Base-by-base conservation (phyloP, 1,140 invertebrate species). In the Tetranychus cinnabarinus region DNA sequence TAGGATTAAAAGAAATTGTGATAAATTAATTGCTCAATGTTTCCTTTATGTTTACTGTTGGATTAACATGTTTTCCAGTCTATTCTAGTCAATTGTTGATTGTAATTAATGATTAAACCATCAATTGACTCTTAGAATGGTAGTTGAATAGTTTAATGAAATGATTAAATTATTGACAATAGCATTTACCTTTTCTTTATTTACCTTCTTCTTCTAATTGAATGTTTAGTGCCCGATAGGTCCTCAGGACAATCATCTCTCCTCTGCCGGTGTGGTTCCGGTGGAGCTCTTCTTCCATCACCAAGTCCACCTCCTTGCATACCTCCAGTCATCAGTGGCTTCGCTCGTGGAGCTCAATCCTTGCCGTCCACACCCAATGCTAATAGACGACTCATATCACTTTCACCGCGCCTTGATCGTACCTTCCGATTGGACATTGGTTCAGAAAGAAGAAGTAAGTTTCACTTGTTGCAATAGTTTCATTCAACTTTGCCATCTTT, bases 341-440 rank as follows among this genome's bases (percentile, higher is more conserved):
- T 42, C 48, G 23, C 55, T 31, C 62, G 62, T 45, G 62, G 50
- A 35, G 62, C 54, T 13, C 62, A 63, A 58, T 63, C 62, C 13
- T 48, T 63, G 55, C 62, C 62, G 52, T 61, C 62, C 46, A 63
- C 62, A 23, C 62, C 62, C 31, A 63, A 63, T 54, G 35, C 62
- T 33, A 42, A 33, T 45, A 48, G 61, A 34, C 23, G 62, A 36
- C 62, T 46, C 36, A 15, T 56, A 23, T 63, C 62, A 48, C 59
- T 55, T 31, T n/a, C 47, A 52, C 36, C 54, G 45, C 47, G 54
- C 39, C 61, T 54, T 33, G 31, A 56, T 34, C 54, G 46, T 15
- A 47, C 46, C 23, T 47, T n/a, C 46, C 46, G 46, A 15, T 12
- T n/a, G 23, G 23, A 47, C 23, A 47, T 47, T 47, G 46, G 12